Base-by-base conservation (phyloP, 64 coral and sea anemone species). In the Montipora efflorescens region DNA sequence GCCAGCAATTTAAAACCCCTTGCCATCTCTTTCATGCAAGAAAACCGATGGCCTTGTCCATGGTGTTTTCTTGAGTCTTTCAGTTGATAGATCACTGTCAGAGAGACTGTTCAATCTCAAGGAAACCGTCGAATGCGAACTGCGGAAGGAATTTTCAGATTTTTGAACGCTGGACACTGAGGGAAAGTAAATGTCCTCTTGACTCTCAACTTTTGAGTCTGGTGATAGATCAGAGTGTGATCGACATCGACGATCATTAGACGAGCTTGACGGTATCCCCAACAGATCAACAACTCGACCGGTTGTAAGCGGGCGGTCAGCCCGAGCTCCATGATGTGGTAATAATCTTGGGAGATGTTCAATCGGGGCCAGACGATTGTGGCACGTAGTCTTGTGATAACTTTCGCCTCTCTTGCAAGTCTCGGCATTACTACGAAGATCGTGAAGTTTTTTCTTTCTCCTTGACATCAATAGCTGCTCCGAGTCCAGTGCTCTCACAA, bases 401-500 rank as follows among this genome's bases (percentile, higher is more conserved):
- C 11, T 11, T 57, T 49, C 47, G 49, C 11, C 4, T 78, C 18
- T 78, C 46, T 78, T 83, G 36, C 23, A 83, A 67, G 44, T 9
- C 46, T 83, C 81, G 3, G 57, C 14, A 25, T 59, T 47, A 43
- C 43, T 22, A 43, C 18, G 28, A 15, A 86, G 82, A n/a, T 20
- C 59, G 1, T 43, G 44, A 47, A 86, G 82, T 19, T 52, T 86
- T 23, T 72, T 49, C 14, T 86, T 86, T 47, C 66, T 86, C 66
- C 82, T 86, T 6, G 20, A 5, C 82, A 86, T 86, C 9, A 86
- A 45, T 18, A 86, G 36, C 45, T 86, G 82, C 67, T 86, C 64
- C 8, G 67, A 68, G 47, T 72, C 67, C 82, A 59, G 71, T 22
- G 82, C 45, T 71, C 20, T 86, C 2, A 86, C 64, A 21, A 45